Evolutionary conservation across 2,113 vertebrate genomes (phyloP).

Genomic region (Phalacrocorax pelagicus): DNA sequence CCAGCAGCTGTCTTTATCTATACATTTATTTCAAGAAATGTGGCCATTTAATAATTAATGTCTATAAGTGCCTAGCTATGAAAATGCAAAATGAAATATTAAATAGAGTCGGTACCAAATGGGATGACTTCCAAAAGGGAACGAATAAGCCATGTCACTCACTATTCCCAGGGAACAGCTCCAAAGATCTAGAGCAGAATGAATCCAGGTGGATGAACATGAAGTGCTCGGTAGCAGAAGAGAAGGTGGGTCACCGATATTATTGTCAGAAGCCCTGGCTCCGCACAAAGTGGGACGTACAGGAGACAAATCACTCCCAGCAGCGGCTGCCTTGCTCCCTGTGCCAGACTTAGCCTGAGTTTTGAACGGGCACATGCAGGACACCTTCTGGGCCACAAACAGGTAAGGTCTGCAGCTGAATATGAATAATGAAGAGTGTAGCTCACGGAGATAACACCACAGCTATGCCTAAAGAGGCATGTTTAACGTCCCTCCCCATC

Average conservation of each 20-base stretch:
- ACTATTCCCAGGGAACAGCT: slow-evolving; percentile 34
- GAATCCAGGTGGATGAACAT: neutral
- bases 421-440: neutral
- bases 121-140: neutral
- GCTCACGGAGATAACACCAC: neutral
- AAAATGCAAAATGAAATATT: slow-evolving; percentile 70
- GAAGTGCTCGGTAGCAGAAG: neutral
- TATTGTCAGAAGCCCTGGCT: neutral
- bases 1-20: neutral
- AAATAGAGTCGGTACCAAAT: slow-evolving; percentile 21
- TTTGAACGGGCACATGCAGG: neutral
- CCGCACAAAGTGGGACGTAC: neutral
- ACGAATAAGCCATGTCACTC: neutral
- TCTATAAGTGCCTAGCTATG: slow-evolving; percentile 61
- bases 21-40: neutral
- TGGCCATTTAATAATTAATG: slow-evolving; percentile 64
- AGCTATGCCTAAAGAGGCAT: neutral
- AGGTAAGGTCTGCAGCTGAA: neutral
- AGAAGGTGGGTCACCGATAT: neutral
- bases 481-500: neutral
- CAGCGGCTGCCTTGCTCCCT: neutral
- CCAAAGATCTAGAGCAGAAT: slow-evolving; percentile 56
- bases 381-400: neutral
- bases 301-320: neutral
- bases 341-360: neutral